Conservation (phyloP, 2,113 vertebrate species). For the Columbina picui region DNA sequence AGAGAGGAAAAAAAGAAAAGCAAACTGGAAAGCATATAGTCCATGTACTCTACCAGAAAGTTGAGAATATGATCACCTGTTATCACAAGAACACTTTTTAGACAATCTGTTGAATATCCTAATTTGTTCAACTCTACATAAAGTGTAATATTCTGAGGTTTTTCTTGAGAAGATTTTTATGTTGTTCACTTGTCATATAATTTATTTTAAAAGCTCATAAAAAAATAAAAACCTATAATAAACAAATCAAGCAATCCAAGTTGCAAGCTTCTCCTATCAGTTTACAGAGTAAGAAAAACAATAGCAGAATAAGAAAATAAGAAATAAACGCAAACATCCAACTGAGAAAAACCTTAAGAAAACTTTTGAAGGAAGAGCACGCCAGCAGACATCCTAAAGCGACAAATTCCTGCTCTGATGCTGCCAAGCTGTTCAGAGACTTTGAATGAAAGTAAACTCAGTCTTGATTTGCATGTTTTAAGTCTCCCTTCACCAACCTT, state of each 20-base stretch:
- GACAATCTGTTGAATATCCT: slow-evolving; percentile 2
- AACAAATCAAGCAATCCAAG: not conserved
- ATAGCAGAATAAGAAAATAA: not conserved
- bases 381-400: not conserved
- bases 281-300: not conserved
- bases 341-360: not conserved
- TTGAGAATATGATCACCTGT: not conserved
- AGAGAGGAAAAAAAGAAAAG: not conserved
- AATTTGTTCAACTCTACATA: not conserved
- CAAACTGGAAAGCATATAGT: not conserved
- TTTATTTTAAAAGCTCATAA: not conserved
- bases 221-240: not conserved
- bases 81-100: not conserved
- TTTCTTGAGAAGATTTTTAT: slow-evolving; percentile 14
- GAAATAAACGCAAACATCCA: not conserved
- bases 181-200: not conserved
- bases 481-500: not conserved
- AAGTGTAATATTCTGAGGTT: not conserved
- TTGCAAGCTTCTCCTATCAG: not conserved
- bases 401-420: not conserved
- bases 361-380: not conserved
- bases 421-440: not conserved
- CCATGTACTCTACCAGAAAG: not conserved
- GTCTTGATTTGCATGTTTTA: not conserved
- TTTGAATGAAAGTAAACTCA: not conserved